Conservation (phyloP, 1,140 invertebrate species). For the Eriosoma lanigerum region DNA sequence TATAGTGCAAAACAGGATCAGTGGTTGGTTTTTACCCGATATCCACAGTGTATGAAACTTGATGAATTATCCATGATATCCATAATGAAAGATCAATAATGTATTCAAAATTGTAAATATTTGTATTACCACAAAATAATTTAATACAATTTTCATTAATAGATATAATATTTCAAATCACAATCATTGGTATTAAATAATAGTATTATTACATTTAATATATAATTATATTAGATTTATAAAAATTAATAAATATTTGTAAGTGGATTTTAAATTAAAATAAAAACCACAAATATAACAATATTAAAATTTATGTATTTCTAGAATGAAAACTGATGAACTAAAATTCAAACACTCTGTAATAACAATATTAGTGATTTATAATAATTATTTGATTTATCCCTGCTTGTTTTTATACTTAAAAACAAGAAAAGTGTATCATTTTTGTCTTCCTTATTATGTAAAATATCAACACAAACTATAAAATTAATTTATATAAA, state of each 20-base stretch:
- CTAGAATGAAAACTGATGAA: neutral
- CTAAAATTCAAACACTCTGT: neutral
- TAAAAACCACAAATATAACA: neutral
- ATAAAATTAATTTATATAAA: neutral
- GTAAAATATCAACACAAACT: neutral
- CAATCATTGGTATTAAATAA: slow-evolving; percentile 28
- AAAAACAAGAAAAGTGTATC: neutral
- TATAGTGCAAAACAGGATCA: no score
- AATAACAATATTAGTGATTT: slow-evolving; percentile 13
- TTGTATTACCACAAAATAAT: neutral
- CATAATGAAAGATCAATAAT: no score
- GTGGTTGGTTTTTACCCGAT: no score
- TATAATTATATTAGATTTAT: neutral
- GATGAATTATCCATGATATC: no score
- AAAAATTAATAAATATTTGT: neutral
- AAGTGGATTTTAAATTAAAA: neutral
- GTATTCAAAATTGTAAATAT: no score
- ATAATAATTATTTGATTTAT: neutral
- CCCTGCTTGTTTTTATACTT: neutral
- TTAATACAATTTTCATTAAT: slow-evolving; percentile 30
- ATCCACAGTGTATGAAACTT: no score
- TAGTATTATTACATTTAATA: slow-evolving; percentile 24
- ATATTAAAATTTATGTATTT: neutral
- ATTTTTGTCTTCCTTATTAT: neutral
- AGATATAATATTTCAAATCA: slow-evolving; percentile 27